A percentile compares a stretch with the other conserved stretches of the same genome.
phyloP scores from a whole-genome alignment of 1,140 invertebrate species.

The Brachionus asplanchnoidis region DNA sequence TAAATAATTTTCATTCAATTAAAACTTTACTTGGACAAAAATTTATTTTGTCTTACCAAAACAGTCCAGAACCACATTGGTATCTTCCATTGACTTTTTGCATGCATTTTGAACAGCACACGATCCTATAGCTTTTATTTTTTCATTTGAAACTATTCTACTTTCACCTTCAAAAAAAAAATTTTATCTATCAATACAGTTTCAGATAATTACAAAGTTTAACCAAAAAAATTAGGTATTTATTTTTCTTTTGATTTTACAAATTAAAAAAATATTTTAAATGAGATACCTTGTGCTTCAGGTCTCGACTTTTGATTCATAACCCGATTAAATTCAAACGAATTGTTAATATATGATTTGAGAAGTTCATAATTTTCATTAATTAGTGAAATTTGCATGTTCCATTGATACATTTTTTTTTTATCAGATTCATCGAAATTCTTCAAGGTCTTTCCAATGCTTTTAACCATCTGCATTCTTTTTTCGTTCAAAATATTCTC shows the following conservation, averaged over 20 bases:
- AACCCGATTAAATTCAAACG: constrained; percentile 20
- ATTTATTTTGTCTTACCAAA: constrained; percentile 30
- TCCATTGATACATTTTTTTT: neutral
- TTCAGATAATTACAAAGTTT: neutral
- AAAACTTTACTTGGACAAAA: neutral
- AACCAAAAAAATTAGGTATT: neutral
- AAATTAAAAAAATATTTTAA: neutral
- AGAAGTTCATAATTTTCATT: constrained; percentile 34
- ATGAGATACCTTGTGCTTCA: neutral
- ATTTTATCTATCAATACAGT: neutral
- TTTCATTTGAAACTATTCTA: constrained; percentile 12
- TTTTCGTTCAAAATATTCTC: neutral
- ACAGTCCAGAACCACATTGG: neutral
- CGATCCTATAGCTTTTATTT: neutral
- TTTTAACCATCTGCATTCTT: neutral
- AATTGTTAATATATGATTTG: constrained; percentile 22
- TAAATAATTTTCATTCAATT: neutral
- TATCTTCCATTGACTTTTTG: constrained; percentile 1
- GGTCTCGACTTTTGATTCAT: neutral
- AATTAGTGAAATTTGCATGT: neutral
- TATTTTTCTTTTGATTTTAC: neutral
- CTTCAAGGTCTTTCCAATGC: neutral
- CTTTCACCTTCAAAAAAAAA: constrained; percentile 31
- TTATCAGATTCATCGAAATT: neutral
- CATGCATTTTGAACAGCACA: constrained; percentile 11